Base-by-base conservation (phyloP, 2,888 invertebrate genomes). In the Lutraria lutraria region DNA sequence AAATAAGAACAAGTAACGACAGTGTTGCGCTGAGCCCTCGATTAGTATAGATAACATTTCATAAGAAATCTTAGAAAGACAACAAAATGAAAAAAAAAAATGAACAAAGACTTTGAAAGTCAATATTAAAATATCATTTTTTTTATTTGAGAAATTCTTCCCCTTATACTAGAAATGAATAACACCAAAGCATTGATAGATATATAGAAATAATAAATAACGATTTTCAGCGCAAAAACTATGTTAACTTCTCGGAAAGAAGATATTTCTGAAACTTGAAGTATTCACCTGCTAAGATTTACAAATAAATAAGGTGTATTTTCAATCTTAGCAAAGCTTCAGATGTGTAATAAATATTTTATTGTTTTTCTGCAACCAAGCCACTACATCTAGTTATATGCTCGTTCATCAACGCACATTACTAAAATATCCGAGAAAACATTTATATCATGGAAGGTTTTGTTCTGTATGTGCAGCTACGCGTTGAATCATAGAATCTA, bases 281-380 rank as follows among this genome's bases (percentile, higher is more conserved):
- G 63, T 25, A 68, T 68, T n/a, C 63, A 60, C 60, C 60, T 60
- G 60, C 19, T 19, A 60, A 19, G 13, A n/a, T 12, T 68, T 68
- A n/a, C 25, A 13, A n/a, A 68, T 25, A 68, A 68, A 68, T 13
- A 68, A 68, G 63, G 63, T 68, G 63, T 25, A 68, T 68, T 25
- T 25, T 13, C 63, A n/a, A 68, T 68, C 21, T 68, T 3, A 25
- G 63, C 63, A 68, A 63, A 68, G 63, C 63, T 25, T 68, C 63
- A 68, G 63, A 25, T 68, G 63, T 68, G 63, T 68, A 68, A 68
- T 68, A 68, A 68, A 68, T 68, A 68, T 68, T 68, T 68, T 12
- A 25, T 68, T 25, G 12, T 68, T 68, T 68, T 68, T 68, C 63
- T 68, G 63, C 63, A 68, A n/a, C 63, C 63, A 68, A 25, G 25